Evolutionary conservation across 2,888 invertebrate species (phyloP).

Genomic region (Ormyrus labotus): DNA sequence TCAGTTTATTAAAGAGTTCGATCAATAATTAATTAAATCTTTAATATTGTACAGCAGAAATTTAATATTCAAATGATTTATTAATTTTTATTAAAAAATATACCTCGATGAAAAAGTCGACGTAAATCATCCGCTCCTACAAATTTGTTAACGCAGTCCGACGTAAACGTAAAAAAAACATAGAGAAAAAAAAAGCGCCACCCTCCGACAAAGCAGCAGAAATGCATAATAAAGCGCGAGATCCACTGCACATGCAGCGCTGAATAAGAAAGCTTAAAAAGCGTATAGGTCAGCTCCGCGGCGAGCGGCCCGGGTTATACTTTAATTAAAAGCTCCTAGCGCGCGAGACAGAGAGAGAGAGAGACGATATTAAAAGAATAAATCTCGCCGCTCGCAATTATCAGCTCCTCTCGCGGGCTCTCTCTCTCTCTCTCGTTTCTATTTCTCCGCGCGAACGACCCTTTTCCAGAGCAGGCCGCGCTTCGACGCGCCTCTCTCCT

Average conservation of each 20-base stretch:
- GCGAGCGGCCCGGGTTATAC: constrained; percentile 8
- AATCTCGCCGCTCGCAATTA: constrained; percentile 61
- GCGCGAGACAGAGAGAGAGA: background rate
- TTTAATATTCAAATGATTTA: no score
- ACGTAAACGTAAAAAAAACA: background rate
- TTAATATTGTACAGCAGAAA: no score
- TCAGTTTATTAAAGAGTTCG: no score
- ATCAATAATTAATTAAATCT: no score
- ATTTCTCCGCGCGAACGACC: constrained; percentile 38
- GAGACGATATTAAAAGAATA: constrained; percentile 63
- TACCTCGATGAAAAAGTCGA: no score
- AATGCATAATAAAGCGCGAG: no score
- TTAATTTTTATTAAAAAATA: no score
- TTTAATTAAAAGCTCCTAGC: constrained; percentile 49
- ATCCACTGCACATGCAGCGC: no score
- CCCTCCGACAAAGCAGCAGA: no score
- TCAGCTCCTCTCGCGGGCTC: constrained; percentile 38
- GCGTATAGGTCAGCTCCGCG: background rate
- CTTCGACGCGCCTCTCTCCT: constrained; percentile 15
- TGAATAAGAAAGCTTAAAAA: background rate
- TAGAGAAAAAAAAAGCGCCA: background rate
- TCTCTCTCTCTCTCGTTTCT: constrained; percentile 30
- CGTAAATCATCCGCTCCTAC: background rate
- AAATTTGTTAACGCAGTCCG: background rate
- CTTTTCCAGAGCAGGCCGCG: background rate